These are phyloP conservation scores for Parauchenoglanis ngamensis DNA, from an alignment of 2,797 vertebrate species.

Conservation along the genomic window DNA sequence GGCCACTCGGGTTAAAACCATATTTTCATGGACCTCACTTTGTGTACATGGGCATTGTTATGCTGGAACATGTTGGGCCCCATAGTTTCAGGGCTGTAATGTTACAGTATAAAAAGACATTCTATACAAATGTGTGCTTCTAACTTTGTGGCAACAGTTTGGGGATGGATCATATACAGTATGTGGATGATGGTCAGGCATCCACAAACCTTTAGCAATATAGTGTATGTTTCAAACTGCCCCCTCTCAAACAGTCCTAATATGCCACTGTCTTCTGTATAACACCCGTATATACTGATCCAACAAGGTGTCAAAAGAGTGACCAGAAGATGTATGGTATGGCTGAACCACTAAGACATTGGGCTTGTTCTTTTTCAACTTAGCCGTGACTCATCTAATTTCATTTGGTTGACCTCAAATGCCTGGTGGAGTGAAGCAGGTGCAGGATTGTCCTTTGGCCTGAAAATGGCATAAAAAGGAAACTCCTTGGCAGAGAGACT, in stretches of 20 bases:
- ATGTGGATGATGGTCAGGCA: background rate
- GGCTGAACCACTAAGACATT: constrained; percentile 33
- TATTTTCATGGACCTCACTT: background rate
- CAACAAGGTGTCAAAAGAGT: constrained; percentile 38
- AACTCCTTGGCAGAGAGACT: constrained; percentile 34
- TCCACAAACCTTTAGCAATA: background rate
- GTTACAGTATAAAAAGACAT: background rate
- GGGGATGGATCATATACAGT: background rate
- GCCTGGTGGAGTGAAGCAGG: constrained; percentile 50
- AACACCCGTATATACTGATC: constrained; percentile 8
- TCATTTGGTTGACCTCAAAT: constrained; percentile 54
- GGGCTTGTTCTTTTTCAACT: constrained; percentile 37
- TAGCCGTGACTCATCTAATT: constrained; percentile 55
- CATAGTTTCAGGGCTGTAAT: background rate
- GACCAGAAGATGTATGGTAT: constrained; percentile 38
- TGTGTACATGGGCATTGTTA: background rate
- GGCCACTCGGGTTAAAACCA: background rate
- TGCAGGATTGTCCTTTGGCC: constrained; percentile 47
- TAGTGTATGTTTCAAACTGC: background rate
- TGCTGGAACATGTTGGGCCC: background rate
- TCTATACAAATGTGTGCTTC: background rate
- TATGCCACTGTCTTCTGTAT: background rate
- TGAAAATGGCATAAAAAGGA: constrained; percentile 40
- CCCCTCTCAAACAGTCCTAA: background rate
- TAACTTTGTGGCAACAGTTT: background rate